Evolutionary conservation across 2,888 invertebrate genomes (phyloP).

Genomic region (Pyrgus malvae): DNA sequence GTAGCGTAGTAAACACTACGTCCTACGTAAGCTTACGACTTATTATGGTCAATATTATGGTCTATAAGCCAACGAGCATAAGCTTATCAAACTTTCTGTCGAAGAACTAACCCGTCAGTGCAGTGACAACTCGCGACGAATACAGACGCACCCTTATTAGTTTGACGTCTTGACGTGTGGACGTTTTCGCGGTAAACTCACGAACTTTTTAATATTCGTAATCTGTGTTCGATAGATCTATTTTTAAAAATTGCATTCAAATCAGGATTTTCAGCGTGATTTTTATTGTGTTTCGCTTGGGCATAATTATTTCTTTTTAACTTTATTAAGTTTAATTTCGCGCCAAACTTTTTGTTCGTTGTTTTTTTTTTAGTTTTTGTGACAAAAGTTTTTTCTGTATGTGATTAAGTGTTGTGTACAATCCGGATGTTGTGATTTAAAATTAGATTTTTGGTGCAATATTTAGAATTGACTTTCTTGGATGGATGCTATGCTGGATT

Average conservation of each 20-base stretch:
- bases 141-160: conserved; percentile 2
- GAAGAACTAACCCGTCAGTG: conserved; percentile 12
- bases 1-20: conserved; percentile 3
- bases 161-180: neutral
- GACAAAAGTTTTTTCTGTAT: neutral
- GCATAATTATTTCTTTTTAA: neutral
- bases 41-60: neutral
- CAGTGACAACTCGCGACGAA: conserved; percentile 18
- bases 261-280: neutral
- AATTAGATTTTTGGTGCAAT: neutral
- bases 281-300: neutral
- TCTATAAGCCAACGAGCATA: neutral
- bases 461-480: neutral
- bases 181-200: conserved; percentile 5
- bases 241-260: neutral
- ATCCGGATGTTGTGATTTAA: neutral
- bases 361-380: neutral
- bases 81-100: conserved; percentile 20
- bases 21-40: neutral
- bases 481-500: neutral
- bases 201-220: neutral
- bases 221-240: neutral
- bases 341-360: neutral
- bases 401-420: neutral
- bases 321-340: neutral